Conservation (phyloP, 2,113 vertebrate genomes). For the Telmatochromis brachygnathus region DNA sequence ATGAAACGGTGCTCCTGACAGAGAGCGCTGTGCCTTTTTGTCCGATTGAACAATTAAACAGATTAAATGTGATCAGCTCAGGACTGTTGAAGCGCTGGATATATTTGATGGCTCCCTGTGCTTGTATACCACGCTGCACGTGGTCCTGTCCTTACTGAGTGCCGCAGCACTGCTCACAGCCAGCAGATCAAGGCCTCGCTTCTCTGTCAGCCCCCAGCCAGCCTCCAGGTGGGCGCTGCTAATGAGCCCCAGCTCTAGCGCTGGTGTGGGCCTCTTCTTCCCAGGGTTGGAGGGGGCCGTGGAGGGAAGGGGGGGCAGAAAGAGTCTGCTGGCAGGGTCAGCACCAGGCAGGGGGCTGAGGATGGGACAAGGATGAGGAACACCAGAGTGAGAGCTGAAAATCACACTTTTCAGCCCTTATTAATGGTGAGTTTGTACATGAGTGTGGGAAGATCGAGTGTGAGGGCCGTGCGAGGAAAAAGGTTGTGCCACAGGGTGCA, state of each 20-base stretch:
- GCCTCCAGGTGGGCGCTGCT: conserved; percentile 80
- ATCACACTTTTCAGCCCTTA: conserved; percentile 54
- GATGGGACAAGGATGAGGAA: conserved; percentile 44
- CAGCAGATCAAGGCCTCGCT: conserved; percentile 76
- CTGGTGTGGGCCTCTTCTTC: conserved; percentile 72
- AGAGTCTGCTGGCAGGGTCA: conserved; percentile 59
- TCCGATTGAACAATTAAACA: conserved; percentile 50
- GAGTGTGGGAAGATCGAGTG: conserved; percentile 58
- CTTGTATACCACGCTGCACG: neutral
- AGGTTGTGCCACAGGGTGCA: conserved; percentile 46
- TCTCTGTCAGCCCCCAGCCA: conserved; percentile 60
- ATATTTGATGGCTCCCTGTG: conserved; percentile 6
- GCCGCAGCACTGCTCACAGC: conserved; percentile 67
- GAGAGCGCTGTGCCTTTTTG: conserved; percentile 6
- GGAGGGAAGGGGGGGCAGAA: conserved; percentile 11
- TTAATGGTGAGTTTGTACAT: conserved; percentile 49
- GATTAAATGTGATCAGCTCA: conserved; percentile 39
- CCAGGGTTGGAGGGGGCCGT: conserved; percentile 37
- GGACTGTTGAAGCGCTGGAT: conserved; percentile 6
- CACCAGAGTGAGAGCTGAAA: conserved; percentile 39
- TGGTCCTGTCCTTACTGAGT: conserved; percentile 52
- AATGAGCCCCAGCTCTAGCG: conserved; percentile 77
- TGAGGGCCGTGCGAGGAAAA: conserved; percentile 17
- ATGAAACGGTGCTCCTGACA: neutral
- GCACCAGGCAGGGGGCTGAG: conserved; percentile 56